Conservation (phyloP, 2,113 vertebrate genomes). For the Sapayoa aenigma region DNA sequence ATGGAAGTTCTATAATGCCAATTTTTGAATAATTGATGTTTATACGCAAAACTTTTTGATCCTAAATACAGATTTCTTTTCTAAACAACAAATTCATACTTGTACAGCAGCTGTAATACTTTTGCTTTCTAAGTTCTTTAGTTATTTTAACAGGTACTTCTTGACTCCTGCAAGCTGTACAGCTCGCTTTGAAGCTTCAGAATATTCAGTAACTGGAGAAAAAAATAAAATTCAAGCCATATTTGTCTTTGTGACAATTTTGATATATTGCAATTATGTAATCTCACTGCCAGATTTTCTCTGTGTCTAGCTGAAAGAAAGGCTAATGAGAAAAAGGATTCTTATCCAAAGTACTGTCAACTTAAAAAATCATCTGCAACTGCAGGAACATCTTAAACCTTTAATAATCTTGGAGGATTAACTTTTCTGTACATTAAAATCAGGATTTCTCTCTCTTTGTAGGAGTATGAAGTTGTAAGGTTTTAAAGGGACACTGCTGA, state of each 20-base stretch:
- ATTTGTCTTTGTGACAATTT: not conserved
- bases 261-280: conserved; percentile 1
- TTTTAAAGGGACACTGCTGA: not conserved
- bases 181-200: not conserved
- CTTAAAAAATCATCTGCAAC: conserved; percentile 11
- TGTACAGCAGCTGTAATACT: not conserved
- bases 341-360: conserved; percentile 41
- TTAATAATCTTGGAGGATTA: conserved; percentile 4
- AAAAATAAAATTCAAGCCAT: not conserved
- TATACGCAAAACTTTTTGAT: not conserved
- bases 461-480: not conserved
- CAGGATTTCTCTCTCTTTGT: not conserved
- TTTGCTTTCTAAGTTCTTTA: not conserved
- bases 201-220: not conserved
- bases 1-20: not conserved
- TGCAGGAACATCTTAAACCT: conserved; percentile 23
- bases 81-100: not conserved
- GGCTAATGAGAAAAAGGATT: conserved; percentile 13
- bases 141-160: not conserved
- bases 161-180: not conserved
- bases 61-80: not conserved
- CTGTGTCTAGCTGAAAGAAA: not conserved
- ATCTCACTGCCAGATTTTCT: not conserved
- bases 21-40: not conserved
- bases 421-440: not conserved